Evolutionary conservation across 2,113 vertebrate species (phyloP).

Genomic region (Amphiprion ocellaris): DNA sequence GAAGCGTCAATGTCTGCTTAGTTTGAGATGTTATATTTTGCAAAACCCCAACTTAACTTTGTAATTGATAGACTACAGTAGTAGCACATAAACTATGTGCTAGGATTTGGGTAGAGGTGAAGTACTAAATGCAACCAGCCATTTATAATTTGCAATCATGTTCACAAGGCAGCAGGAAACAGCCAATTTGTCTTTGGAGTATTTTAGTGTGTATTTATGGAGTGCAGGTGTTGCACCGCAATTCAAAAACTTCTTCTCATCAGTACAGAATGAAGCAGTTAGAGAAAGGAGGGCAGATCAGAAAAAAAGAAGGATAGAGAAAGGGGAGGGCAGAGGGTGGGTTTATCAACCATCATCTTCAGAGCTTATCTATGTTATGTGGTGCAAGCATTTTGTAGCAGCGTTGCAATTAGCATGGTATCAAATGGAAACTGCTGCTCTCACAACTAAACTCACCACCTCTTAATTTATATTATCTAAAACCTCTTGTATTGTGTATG

Average conservation of each 20-base stretch:
- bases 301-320: background rate
- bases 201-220: slow-evolving; percentile 28
- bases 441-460: background rate
- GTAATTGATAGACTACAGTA: slow-evolving; percentile 16
- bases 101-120: slow-evolving; percentile 7
- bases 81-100: background rate
- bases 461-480: slow-evolving; percentile 7
- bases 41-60: slow-evolving; percentile 8
- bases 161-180: background rate
- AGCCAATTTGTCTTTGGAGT: slow-evolving; percentile 3
- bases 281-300: background rate
- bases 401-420: background rate
- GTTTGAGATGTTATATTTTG: slow-evolving; percentile 4
- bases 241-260: slow-evolving; percentile 18
- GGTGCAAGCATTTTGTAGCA: slow-evolving; percentile 1
- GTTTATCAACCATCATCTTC: slow-evolving; percentile 27
- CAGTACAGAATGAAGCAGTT: slow-evolving; percentile 31
- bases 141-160: slow-evolving; percentile 6
- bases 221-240: slow-evolving; percentile 17
- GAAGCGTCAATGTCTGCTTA: background rate
- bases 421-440: background rate
- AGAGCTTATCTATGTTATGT: background rate
- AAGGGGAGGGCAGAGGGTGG: background rate
- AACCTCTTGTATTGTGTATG: background rate
- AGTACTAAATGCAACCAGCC: background rate